Evolutionary conservation across 2,797 vertebrate genomes (phyloP), one percentile per base, ranked within the genome.

Genomic region (Hippocampus kuda): DNA sequence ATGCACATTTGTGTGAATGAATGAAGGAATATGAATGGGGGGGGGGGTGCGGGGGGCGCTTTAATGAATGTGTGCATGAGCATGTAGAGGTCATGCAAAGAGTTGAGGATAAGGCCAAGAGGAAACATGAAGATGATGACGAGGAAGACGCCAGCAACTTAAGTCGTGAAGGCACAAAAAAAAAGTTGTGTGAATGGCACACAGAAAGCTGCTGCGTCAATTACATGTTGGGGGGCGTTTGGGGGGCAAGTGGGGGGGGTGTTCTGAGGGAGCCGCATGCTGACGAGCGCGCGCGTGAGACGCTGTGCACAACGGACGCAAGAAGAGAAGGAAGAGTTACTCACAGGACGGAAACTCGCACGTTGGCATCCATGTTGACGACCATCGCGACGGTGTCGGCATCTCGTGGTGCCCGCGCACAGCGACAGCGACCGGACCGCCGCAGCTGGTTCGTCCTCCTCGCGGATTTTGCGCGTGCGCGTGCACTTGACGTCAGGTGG

Each of bases 371-470:
- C 59, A 10, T 34, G 30, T 61, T 61, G 59, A 34, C 59, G 27
- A 30, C 16, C 27, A 34, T 16, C 27, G 3, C 59, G 63, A 44
- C n/a, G 62, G 5, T 16, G 15, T 9, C n/a, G 1, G 38, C 63
- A 24, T 64, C 41, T 44, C 22, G 62, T 2, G 27, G 27, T 2
- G 27, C 57, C 15, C 57, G 71, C 62, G 62, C 75, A 54, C 75
- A 73, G 75, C 65, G 34, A 38, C 34, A 6, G 34, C 34, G 34
- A 41, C 44, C 46, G 77, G 68, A 77, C 73, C 84, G 80, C 89
- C 87, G 89, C 88, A 84, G 85, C 86, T 79, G 81, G 46, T 10
- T 59, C 38, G 44, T 38, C 64, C 16, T 61, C 4, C 41, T 2
- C 75, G n/a, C 65, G n/a, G 67, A 46, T 56, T 22, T 61, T 56